Evolutionary conservation across 2,888 invertebrate genomes (phyloP).

Genomic region (Leucophora obtusa): DNA sequence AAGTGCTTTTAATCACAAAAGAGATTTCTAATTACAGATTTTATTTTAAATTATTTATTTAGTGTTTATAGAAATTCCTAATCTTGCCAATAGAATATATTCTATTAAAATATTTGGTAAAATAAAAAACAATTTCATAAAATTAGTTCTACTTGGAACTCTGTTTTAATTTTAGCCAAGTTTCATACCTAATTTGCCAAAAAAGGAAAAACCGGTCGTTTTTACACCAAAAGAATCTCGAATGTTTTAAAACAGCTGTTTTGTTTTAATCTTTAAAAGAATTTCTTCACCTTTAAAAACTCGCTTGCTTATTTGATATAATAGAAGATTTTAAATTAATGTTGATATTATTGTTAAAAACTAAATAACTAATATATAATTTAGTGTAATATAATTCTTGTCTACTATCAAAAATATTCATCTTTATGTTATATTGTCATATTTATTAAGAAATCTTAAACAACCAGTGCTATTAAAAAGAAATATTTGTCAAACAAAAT

Average conservation of each 20-base stretch:
- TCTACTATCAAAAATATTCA: not conserved
- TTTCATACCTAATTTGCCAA: no score
- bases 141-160: no score
- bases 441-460: slow-evolving; percentile 5
- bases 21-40: slow-evolving; percentile 35
- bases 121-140: not conserved
- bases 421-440: not conserved
- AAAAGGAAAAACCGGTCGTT: not conserved
- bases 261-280: not conserved
- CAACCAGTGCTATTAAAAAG: slow-evolving; percentile 55
- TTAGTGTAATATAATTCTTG: not conserved
- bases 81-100: slow-evolving; percentile 57
- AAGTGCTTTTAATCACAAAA: slow-evolving; percentile 11
- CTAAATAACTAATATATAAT: not conserved
- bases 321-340: slow-evolving; percentile 6
- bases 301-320: slow-evolving; percentile 25
- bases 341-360: slow-evolving; percentile 33
- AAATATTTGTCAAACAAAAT: slow-evolving; percentile 48
- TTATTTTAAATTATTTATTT: slow-evolving; percentile 8
- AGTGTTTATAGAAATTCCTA: slow-evolving; percentile 16
- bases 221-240: slow-evolving; percentile 50
- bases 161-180: no score
- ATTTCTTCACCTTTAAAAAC: slow-evolving; percentile 26
- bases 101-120: not conserved
- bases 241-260: slow-evolving; percentile 33